Percentiles rank a stretch among this genome's conserved stretches.
Evolutionary conservation across 1,140 invertebrate species (phyloP).

Genomic region (Lepidotrigona ventralis): DNA sequence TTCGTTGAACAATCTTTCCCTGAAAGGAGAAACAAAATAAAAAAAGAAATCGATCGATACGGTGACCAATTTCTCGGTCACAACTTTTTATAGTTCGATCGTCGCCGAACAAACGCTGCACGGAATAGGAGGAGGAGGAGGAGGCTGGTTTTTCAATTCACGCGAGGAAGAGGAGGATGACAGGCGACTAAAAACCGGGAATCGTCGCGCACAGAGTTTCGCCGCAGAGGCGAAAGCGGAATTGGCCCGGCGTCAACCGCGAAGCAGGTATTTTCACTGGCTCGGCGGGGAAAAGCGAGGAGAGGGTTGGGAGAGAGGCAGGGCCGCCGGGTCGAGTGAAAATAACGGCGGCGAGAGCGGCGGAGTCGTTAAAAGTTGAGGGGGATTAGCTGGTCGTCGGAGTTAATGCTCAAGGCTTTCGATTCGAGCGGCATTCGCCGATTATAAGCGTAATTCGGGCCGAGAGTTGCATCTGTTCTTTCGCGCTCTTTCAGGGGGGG

Average conservation of each 20-base stretch:
- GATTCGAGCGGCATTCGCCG: constrained; percentile 36
- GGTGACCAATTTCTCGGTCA: background rate
- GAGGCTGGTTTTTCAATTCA: background rate
- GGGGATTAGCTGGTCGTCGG: constrained; percentile 36
- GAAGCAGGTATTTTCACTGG: background rate
- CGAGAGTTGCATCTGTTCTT: background rate
- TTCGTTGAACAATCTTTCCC: background rate
- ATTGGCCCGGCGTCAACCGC: background rate
- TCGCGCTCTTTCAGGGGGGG: background rate
- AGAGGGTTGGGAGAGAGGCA: no score
- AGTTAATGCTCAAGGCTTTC: constrained; percentile 50
- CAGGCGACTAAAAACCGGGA: background rate
- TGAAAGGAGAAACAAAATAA: rapidly evolving
- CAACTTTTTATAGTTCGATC: background rate
- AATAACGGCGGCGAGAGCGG: background rate
- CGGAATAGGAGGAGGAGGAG: no score
- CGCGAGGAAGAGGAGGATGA: no score
- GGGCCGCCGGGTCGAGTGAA: background rate
- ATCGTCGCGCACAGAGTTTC: background rate
- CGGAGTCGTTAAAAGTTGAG: constrained; percentile 58
- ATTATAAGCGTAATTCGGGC: constrained; percentile 44
- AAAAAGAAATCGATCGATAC: background rate
- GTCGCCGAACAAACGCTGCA: background rate
- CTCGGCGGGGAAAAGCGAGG: background rate
- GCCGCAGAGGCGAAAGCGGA: background rate